A percentile compares a stretch with the other conserved stretches of the same genome.
Evolutionary conservation across 1,140 invertebrate species (phyloP).

Genomic region (Rhagoletis pomonella): DNA sequence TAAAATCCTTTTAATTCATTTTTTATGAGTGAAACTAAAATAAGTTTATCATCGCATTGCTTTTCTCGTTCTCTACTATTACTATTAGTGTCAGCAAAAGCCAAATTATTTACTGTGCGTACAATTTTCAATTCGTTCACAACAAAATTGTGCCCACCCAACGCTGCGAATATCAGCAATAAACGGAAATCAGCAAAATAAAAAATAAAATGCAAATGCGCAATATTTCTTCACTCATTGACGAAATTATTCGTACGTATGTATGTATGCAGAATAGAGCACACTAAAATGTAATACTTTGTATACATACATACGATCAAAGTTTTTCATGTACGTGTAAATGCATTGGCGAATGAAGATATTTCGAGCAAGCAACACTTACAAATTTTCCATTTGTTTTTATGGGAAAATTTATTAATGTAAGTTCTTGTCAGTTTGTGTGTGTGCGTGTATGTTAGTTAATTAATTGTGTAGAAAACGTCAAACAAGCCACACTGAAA

Average conservation of each 20-base stretch:
- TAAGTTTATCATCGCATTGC: neutral
- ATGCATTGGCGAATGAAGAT: neutral
- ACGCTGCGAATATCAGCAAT: constrained; percentile 46
- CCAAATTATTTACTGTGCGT: neutral
- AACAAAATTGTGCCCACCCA: constrained; percentile 52
- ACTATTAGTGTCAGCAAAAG: neutral
- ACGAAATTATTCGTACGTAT: neutral
- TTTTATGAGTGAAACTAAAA: neutral
- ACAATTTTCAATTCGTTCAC: constrained; percentile 42
- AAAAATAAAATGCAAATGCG: constrained; percentile 11
- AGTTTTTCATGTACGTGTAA: neutral
- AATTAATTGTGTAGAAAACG: constrained; percentile 4
- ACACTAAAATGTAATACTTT: neutral
- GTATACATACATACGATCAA: neutral
- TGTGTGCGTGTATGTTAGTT: neutral
- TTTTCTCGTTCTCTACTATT: neutral
- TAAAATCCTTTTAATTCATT: no score
- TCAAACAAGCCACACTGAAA: constrained; percentile 43
- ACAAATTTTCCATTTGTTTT: no score
- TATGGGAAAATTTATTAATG: no score
- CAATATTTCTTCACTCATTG: constrained; percentile 39
- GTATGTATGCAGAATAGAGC: neutral
- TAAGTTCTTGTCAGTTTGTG: neutral
- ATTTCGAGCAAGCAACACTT: constrained; percentile 31
- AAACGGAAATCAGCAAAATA: constrained; percentile 48